phyloP scores from a whole-genome alignment of 2,113 vertebrate species.

The Meleagris gallopavo region DNA sequence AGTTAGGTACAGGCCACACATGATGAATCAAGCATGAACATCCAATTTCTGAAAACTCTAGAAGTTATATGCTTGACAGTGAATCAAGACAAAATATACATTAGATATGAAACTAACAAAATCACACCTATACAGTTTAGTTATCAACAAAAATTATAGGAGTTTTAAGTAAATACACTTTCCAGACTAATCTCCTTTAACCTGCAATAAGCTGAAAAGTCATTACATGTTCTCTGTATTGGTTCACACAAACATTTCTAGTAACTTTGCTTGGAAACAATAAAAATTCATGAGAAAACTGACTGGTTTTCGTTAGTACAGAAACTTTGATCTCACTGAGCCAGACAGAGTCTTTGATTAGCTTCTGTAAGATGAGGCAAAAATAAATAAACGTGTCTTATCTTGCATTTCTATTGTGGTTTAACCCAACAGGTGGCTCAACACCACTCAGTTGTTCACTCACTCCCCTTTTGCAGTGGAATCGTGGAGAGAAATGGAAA shows the following conservation, averaged over 20 bases:
- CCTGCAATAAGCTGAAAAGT: neutral
- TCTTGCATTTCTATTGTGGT: neutral
- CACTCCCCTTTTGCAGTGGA: too few relatives aligned
- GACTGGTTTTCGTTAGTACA: neutral
- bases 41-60: conserved; percentile 52
- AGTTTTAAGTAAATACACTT: neutral
- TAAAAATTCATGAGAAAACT: neutral
- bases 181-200: neutral
- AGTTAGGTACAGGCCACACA: conserved; percentile 49
- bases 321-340: neutral
- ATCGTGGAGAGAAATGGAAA: too few relatives aligned
- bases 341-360: neutral
- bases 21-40: conserved; percentile 29
- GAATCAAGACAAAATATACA: conserved; percentile 27
- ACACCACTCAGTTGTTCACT: too few relatives aligned
- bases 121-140: neutral
- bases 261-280: neutral
- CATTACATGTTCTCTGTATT: neutral
- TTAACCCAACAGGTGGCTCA: too few relatives aligned
- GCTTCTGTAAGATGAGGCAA: neutral
- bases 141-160: conserved; percentile 25
- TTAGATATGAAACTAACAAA: conserved; percentile 51
- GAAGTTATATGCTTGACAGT: conserved; percentile 1
- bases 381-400: neutral
- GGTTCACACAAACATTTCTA: neutral